Evolutionary conservation across 2,113 vertebrate genomes (phyloP), one percentile per base, ranked within the genome.

Genomic region (Apteryx owenii): DNA sequence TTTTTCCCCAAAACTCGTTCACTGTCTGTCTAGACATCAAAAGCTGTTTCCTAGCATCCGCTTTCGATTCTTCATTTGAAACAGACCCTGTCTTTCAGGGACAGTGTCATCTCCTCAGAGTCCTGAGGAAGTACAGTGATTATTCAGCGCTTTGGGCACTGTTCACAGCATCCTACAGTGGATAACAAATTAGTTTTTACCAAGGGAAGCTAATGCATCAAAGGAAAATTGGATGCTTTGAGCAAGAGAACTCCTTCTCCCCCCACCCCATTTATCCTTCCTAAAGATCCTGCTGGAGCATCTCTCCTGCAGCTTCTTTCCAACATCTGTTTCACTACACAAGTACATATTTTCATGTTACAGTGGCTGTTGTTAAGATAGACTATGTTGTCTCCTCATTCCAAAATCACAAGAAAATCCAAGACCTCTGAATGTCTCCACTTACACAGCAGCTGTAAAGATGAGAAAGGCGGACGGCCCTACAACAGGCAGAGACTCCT

Each of bases 291-390:
- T 80, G 14, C 38, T 69, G 58, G 13, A 91, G n/a, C 31, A 51
- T 9, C 76, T 51, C 60, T 23, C 23, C 82, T 56, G n/a, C 66
- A 87, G 60, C 61, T 85, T 68, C 40, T 9, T 86, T 81, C 40
- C 64, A 92, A 20, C 36, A 92, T 16, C 12, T 73, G 28, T 81
- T 44, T 90, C 70, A 76, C 65, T 75, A 5, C 81, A 69, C 31
- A 38, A 25, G 12, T 26, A 19, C 1, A 0, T 17, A 36, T 28
- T 48, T 48, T 62, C 46, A 28, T 1, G 2, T n/a, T 56, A 79
- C n/a, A 51, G 48, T 7, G 48, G n/a, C 78, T 91, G 56, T 1
- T 46, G 12, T 42, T 85, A 64, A 73, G 18, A 73, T 21, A 87
- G 77, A 46, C 23, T 51, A 56, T 31, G 56, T 5, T 76, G 68